Percentiles rank a stretch among this genome's conserved stretches.
Evolutionary conservation across 1,140 invertebrate genomes (phyloP).

Genomic region (Bursaphelenchus mucronatus): DNA sequence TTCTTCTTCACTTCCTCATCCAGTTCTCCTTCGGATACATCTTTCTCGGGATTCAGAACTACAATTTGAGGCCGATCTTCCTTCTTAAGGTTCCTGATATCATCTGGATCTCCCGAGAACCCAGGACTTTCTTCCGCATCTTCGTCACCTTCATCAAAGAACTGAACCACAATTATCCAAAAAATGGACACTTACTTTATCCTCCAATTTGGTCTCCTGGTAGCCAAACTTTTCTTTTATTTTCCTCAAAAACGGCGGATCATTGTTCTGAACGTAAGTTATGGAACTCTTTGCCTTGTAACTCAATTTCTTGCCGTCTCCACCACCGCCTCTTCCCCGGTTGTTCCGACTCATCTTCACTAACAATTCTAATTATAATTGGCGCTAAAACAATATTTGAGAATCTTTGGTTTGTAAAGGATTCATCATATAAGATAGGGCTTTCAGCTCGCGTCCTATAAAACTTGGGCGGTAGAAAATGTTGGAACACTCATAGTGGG

Average conservation of each 20-base stretch:
- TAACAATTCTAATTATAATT: no score
- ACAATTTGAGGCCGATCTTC: constrained; percentile 52
- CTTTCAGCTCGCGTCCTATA: no score
- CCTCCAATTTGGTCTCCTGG: constrained; percentile 43
- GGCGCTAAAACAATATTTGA: no score
- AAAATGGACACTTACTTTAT: constrained; percentile 45
- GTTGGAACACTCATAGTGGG: no score
- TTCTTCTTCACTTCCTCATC: constrained; percentile 44
- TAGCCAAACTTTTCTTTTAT: constrained; percentile 50
- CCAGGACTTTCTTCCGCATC: constrained; percentile 12
- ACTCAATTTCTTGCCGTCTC: constrained; percentile 40
- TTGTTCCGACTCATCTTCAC: no score
- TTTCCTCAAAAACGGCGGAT: constrained; percentile 44
- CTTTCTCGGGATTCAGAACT: constrained; percentile 38
- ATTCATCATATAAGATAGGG: no score
- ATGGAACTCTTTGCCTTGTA: constrained; percentile 49
- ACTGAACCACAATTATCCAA: constrained; percentile 30
- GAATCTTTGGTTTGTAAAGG: no score
- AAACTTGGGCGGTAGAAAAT: no score
- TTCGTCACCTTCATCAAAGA: constrained; percentile 42
- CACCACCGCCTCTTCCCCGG: constrained; percentile 10
- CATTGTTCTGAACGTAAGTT: constrained; percentile 35
- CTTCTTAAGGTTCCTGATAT: constrained; percentile 44
- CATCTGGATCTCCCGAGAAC: constrained; percentile 33
- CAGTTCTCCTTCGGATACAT: constrained; percentile 43